Evolutionary conservation across 2,113 vertebrate species (phyloP).

Genomic region (Ancistrus triradiatus): DNA sequence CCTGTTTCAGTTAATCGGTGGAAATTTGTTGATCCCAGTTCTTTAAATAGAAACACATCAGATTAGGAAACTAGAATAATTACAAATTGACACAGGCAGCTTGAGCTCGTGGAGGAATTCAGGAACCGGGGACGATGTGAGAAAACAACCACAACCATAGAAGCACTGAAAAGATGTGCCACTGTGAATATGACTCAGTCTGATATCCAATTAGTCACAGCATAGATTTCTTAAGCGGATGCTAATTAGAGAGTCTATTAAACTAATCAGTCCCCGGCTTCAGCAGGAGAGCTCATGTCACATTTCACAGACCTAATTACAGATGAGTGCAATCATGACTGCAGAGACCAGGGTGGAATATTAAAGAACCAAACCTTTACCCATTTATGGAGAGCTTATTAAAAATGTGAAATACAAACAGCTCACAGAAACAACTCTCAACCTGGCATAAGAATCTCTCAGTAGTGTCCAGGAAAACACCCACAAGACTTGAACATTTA

Average conservation of each 20-base stretch:
- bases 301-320: conserved; percentile 42
- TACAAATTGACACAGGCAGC: too few species aligned
- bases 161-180: neutral
- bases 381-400: conserved; percentile 28
- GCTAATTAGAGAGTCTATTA: conserved; percentile 43
- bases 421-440: conserved; percentile 21
- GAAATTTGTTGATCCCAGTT: too few species aligned
- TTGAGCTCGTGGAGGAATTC: neutral
- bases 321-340: conserved; percentile 41
- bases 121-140: neutral
- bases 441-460: neutral
- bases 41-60: too few species aligned
- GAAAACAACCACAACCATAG: conserved; percentile 9
- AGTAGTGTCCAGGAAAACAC: too few species aligned
- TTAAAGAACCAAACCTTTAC: conserved; percentile 27
- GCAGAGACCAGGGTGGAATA: conserved; percentile 23
- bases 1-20: too few species aligned
- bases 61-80: too few species aligned
- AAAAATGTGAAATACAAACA: conserved; percentile 26
- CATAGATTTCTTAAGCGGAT: conserved; percentile 29
- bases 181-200: conserved; percentile 26
- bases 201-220: conserved; percentile 34
- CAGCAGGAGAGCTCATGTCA: conserved; percentile 37
- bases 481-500: too few species aligned
- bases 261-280: conserved; percentile 39